These are phyloP conservation scores for Andricus grossulariae DNA, from an alignment of 1,140 invertebrate genomes.

Conservation along the genomic window DNA sequence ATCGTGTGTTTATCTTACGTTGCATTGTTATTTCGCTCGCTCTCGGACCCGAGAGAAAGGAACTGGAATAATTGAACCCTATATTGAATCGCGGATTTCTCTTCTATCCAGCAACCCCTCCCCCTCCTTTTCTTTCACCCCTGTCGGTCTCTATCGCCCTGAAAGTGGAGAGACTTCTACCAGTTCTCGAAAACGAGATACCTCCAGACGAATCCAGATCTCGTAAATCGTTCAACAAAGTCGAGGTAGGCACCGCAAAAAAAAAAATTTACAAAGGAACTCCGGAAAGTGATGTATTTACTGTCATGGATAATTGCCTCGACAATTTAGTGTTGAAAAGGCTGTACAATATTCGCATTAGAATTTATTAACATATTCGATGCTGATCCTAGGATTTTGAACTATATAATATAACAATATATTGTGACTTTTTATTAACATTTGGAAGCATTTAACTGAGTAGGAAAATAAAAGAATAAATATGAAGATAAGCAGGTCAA, in stretches of 20 bases:
- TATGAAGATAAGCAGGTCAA: too few species aligned
- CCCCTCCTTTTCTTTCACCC: constrained; percentile 37
- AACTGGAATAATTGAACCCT: constrained; percentile 65
- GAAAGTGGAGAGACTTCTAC: constrained; percentile 13
- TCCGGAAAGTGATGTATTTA: constrained; percentile 24
- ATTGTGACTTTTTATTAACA: too few species aligned
- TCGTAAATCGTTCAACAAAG: constrained; percentile 27
- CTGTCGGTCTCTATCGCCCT: constrained; percentile 27
- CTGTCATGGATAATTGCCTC: constrained; percentile 18
- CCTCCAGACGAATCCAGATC: constrained; percentile 27
- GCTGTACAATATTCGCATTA: background rate
- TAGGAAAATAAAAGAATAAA: too few species aligned
- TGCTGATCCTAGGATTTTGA: too few species aligned
- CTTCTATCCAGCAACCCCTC: constrained; percentile 16
- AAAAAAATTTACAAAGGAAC: constrained; percentile 18
- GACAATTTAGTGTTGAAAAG: background rate
- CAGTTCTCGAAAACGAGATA: constrained; percentile 26
- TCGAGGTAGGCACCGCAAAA: background rate
- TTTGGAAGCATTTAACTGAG: too few species aligned
- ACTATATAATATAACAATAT: too few species aligned
- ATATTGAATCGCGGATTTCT: constrained; percentile 58
- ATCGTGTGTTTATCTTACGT: constrained; percentile 66
- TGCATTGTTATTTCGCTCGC: constrained; percentile 65
- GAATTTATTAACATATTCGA: too few species aligned
- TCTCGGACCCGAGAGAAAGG: constrained; percentile 54